These are phyloP conservation scores for Silurus meridionalis DNA, from an alignment of 2,113 vertebrate genomes.

Conservation along the genomic window DNA sequence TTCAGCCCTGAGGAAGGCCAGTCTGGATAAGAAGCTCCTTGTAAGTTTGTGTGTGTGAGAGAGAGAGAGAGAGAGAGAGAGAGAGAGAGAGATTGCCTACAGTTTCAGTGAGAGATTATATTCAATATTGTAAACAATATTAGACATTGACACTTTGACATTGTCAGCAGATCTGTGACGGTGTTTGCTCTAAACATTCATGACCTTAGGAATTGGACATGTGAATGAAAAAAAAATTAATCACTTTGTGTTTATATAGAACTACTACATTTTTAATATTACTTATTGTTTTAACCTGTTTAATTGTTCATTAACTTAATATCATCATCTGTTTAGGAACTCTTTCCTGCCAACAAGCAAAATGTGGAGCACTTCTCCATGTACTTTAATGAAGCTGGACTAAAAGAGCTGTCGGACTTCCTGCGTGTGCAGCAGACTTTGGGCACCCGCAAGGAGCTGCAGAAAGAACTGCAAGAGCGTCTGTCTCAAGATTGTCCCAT, in stretches of 20 bases:
- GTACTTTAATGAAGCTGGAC: slow-evolving; percentile 86
- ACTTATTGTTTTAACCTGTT: neutral
- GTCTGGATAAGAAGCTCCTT: slow-evolving; percentile 87
- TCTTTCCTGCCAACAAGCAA: slow-evolving; percentile 88
- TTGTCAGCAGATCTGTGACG: slow-evolving; percentile 10
- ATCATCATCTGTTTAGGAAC: slow-evolving; percentile 71
- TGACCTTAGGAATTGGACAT: slow-evolving; percentile 9
- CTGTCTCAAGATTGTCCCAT: slow-evolving; percentile 87
- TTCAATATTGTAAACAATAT: slow-evolving; percentile 19
- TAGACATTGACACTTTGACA: neutral
- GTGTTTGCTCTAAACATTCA: slow-evolving; percentile 21
- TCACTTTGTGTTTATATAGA: neutral
- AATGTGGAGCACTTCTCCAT: slow-evolving; percentile 90
- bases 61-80: too few relatives aligned
- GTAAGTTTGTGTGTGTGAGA: slow-evolving; percentile 59
- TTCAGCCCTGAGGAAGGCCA: slow-evolving; percentile 87
- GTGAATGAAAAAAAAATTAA: too few relatives aligned
- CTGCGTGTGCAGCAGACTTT: slow-evolving; percentile 84
- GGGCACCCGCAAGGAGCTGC: slow-evolving; percentile 89
- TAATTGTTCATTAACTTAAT: neutral
- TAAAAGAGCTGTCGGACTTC: slow-evolving; percentile 90
- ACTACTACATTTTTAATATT: neutral
- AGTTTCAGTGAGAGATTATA: neutral
- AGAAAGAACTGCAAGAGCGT: slow-evolving; percentile 88
- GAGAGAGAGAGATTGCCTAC: neutral